phyloP scores from a whole-genome alignment of 2,113 vertebrate species.

The Prinia subflava region DNA sequence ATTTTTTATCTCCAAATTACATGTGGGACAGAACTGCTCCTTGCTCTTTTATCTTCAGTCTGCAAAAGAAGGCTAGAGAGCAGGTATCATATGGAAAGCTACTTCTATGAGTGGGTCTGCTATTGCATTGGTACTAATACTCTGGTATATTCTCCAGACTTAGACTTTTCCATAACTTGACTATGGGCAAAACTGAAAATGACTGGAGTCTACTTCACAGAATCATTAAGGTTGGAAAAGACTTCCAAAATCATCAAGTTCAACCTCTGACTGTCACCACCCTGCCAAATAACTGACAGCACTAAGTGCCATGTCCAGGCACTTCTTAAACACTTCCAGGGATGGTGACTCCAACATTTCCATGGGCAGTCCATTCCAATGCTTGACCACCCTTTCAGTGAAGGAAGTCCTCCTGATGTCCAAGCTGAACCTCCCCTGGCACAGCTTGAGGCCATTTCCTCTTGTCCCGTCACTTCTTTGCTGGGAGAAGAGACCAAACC shows the following conservation, averaged over 20 bases:
- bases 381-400: not conserved
- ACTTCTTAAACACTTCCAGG: not conserved
- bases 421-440: not conserved
- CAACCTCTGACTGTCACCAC: not conserved
- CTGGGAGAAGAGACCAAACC: not conserved
- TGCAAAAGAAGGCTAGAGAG: not conserved
- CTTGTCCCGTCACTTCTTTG: not conserved
- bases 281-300: not conserved
- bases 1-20: not conserved
- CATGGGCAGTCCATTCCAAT: not conserved
- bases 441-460: not conserved
- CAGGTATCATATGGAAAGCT: not conserved
- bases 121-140: not conserved
- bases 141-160: not conserved
- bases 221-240: not conserved
- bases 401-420: not conserved
- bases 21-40: not conserved
- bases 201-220: not conserved
- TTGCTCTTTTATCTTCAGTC: not conserved
- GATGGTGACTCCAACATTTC: not conserved
- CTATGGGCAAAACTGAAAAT: not conserved
- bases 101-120: not conserved
- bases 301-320: not conserved
- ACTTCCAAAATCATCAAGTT: not conserved
- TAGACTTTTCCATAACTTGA: not conserved